These are phyloP conservation scores for Eidolon dupreanum DNA, from an alignment of 2,797 vertebrate genomes.

Conservation along the genomic window DNA sequence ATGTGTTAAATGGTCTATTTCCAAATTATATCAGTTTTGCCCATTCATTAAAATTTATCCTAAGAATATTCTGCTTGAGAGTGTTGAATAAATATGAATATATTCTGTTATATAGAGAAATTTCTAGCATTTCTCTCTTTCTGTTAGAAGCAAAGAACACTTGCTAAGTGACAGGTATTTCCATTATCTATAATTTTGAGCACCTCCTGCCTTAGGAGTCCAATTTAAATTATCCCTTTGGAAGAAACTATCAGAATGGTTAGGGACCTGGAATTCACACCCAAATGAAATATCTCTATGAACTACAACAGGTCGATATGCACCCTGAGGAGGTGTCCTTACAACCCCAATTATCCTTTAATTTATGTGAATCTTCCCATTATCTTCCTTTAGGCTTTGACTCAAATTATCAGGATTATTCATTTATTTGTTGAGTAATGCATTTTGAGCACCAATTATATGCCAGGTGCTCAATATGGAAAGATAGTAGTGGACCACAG, in stretches of 20 bases:
- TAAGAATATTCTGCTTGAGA: conserved; percentile 35
- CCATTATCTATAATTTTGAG: conserved; percentile 27
- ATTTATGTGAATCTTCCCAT: conserved; percentile 16
- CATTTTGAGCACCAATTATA: not conserved
- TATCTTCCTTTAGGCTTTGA: conserved; percentile 38
- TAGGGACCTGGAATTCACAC: not conserved
- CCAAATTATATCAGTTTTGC: not conserved
- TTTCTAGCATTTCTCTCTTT: not conserved
- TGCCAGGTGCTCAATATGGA: not conserved
- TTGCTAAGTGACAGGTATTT: conserved; percentile 24
- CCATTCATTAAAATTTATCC: conserved; percentile 3
- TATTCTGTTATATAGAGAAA: not conserved
- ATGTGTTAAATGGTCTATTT: conserved; percentile 11
- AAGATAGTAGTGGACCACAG: not conserved
- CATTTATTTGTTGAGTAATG: not conserved
- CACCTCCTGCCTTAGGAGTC: not conserved
- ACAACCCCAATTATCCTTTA: conserved; percentile 28
- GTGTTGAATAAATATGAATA: not conserved
- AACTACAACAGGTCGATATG: not conserved
- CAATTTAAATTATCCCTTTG: conserved; percentile 55
- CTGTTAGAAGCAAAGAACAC: not conserved
- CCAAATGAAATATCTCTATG: conserved; percentile 13
- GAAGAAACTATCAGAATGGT: conserved; percentile 19
- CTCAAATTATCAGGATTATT: conserved; percentile 7
- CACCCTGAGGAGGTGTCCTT: not conserved